Percentiles rank a stretch among this genome's conserved stretches.
phyloP scores from a whole-genome alignment of 2,888 invertebrate genomes.

The Mesorhabditis spiculigera region DNA sequence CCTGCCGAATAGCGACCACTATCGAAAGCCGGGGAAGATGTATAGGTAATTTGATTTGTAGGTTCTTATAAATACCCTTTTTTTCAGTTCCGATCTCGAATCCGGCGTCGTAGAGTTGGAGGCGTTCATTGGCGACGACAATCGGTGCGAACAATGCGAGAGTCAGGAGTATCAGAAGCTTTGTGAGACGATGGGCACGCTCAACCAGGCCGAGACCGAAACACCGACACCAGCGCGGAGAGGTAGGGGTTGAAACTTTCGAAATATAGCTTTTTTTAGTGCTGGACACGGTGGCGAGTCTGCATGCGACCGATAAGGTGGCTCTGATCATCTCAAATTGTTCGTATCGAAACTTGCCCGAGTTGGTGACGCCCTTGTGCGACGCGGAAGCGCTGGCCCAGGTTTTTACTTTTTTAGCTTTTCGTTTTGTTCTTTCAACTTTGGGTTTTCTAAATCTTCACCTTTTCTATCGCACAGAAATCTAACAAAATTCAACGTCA shows the following conservation, averaged over 20 bases:
- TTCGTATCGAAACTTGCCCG: slow-evolving; percentile 56
- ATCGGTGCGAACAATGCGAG: slow-evolving; percentile 35
- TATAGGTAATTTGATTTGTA: slow-evolving; percentile 12
- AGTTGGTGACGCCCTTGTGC: slow-evolving; percentile 55
- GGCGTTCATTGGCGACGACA: slow-evolving; percentile 23
- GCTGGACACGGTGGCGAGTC: slow-evolving; percentile 8
- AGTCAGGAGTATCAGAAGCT: slow-evolving; percentile 28
- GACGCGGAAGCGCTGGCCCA: slow-evolving; percentile 59
- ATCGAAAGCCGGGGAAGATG: slow-evolving; percentile 31
- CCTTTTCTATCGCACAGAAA: not conserved
- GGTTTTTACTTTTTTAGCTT: slow-evolving; percentile 17
- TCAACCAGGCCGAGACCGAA: slow-evolving; percentile 16
- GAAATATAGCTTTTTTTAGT: slow-evolving; percentile 8
- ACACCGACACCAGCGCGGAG: slow-evolving; percentile 13
- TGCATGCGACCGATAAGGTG: slow-evolving; percentile 61
- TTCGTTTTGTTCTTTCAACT: not conserved
- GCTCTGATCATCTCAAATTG: slow-evolving; percentile 62
- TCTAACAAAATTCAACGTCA: not conserved
- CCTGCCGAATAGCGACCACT: slow-evolving; percentile 21
- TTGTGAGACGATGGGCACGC: slow-evolving; percentile 27
- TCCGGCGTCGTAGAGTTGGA: slow-evolving; percentile 41
- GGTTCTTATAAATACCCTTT: not conserved
- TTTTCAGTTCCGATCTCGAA: slow-evolving; percentile 31
- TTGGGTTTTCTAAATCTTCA: not conserved
- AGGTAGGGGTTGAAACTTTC: slow-evolving; percentile 4